A percentile compares a stretch with the other conserved stretches of the same genome.
These are phyloP conservation scores for Catharus bicknelli DNA, from an alignment of 2,113 vertebrate genomes.

Conservation along the genomic window DNA sequence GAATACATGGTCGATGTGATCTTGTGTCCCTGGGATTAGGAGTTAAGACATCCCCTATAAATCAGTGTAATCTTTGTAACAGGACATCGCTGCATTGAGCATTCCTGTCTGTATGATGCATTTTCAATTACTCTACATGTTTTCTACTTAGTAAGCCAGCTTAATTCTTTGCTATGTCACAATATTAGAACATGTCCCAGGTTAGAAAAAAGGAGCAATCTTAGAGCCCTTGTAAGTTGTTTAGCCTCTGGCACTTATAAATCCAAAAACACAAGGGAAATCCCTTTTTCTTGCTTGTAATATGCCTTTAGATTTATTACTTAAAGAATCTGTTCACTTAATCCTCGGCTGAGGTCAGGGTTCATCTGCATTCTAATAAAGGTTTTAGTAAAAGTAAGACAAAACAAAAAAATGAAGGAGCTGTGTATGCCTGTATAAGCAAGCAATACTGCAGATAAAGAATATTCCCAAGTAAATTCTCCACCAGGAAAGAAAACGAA, in stretches of 20 bases:
- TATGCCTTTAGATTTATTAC: constrained; percentile 85
- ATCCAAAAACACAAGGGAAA: constrained; percentile 85
- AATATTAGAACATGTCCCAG: constrained; percentile 80
- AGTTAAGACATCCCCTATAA: constrained; percentile 76
- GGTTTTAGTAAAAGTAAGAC: constrained; percentile 57
- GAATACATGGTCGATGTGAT: constrained; percentile 56
- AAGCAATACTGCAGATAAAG: constrained; percentile 53
- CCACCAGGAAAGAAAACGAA: constrained; percentile 40
- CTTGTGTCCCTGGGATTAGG: constrained; percentile 73
- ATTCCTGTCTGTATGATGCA: constrained; percentile 71
- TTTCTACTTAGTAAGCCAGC: constrained; percentile 84
- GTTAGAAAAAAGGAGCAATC: constrained; percentile 80
- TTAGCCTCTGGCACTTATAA: constrained; percentile 83
- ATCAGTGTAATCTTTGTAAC: constrained; percentile 79
- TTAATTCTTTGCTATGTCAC: constrained; percentile 80
- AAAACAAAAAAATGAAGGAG: constrained; percentile 63
- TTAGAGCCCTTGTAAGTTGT: constrained; percentile 83
- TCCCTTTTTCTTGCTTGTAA: constrained; percentile 81
- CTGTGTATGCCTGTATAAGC: constrained; percentile 39
- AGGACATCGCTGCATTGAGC: constrained; percentile 67
- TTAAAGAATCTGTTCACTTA: constrained; percentile 82
- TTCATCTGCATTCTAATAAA: constrained; percentile 78
- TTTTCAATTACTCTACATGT: constrained; percentile 84
- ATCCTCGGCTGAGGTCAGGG: constrained; percentile 75
- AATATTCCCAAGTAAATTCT: constrained; percentile 62